These are phyloP conservation scores for Athalia rosae DNA, from an alignment of 2,888 invertebrate species.

Conservation along the genomic window DNA sequence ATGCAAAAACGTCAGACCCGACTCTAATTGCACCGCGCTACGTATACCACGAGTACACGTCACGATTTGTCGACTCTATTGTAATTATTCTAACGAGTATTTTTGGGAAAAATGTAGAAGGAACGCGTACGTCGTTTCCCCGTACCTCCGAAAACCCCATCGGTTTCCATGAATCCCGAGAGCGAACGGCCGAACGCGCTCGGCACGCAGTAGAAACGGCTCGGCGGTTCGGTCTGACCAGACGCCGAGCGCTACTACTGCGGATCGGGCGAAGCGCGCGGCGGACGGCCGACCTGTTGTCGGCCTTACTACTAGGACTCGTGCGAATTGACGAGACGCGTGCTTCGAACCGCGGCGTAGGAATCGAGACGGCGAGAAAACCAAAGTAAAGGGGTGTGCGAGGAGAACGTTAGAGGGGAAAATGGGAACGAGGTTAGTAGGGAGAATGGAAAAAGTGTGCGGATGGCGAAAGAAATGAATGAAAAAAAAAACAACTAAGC, in stretches of 20 bases:
- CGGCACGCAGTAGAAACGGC: not conserved
- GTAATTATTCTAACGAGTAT: too few relatives aligned
- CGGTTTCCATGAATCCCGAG: not conserved
- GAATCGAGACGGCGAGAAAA: too few relatives aligned
- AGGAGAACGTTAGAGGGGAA: too few relatives aligned
- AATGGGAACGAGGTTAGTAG: not conserved
- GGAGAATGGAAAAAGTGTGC: not conserved
- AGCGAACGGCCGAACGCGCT: not conserved
- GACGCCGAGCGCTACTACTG: constrained; percentile 14
- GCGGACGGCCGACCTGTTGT: not conserved
- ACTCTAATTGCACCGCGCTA: too few relatives aligned
- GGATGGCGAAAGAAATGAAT: not conserved
- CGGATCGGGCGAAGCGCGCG: not conserved
- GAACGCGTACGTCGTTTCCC: too few relatives aligned
- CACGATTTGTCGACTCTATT: too few relatives aligned
- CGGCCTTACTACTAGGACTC: not conserved
- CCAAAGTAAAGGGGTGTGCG: too few relatives aligned
- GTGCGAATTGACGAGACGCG: not conserved
- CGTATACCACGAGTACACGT: too few relatives aligned
- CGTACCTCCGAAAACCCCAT: not conserved
- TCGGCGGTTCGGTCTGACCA: not conserved
- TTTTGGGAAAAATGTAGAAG: too few relatives aligned
- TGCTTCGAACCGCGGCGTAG: too few relatives aligned
- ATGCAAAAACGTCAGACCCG: too few relatives aligned
- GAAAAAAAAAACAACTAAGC: not conserved